phyloP scores from a whole-genome alignment of 2,113 vertebrate genomes.

The Taurulus bubalis region DNA sequence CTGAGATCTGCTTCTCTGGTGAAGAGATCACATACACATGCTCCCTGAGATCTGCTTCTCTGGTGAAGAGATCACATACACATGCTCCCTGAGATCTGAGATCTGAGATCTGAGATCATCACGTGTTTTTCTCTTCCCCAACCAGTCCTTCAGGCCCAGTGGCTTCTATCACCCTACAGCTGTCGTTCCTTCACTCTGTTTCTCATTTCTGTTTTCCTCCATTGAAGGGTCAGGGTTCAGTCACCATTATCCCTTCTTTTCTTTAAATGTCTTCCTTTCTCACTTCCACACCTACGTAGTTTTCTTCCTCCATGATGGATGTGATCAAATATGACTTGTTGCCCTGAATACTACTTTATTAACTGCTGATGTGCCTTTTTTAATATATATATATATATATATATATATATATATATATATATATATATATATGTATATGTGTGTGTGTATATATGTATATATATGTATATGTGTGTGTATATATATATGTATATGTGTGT shows the following conservation, averaged over 20 bases:
- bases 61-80: too few relatives aligned
- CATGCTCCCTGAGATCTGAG: too few relatives aligned
- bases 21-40: too few relatives aligned
- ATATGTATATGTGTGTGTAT: too few relatives aligned
- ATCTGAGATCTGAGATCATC: too few relatives aligned
- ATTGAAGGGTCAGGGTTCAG: background rate
- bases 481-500: too few relatives aligned
- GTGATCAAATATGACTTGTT: background rate
- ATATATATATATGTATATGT: too few relatives aligned
- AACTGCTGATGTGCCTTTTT: slow-evolving; percentile 42
- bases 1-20: too few relatives aligned
- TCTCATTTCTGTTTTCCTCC: background rate
- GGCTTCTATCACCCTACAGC: slow-evolving; percentile 35
- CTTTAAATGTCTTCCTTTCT: background rate
- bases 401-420: too few relatives aligned
- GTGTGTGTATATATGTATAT: too few relatives aligned
- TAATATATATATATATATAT: too few relatives aligned
- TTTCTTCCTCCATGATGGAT: background rate
- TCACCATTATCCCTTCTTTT: background rate
- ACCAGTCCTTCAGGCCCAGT: slow-evolving; percentile 50
- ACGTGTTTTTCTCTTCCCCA: background rate
- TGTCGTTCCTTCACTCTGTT: background rate
- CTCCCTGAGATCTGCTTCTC: too few relatives aligned
- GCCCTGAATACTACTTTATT: background rate
- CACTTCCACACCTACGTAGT: background rate